Evolutionary conservation across 2,113 vertebrate genomes (phyloP).

Genomic region (Ceyx cyanopectus): DNA sequence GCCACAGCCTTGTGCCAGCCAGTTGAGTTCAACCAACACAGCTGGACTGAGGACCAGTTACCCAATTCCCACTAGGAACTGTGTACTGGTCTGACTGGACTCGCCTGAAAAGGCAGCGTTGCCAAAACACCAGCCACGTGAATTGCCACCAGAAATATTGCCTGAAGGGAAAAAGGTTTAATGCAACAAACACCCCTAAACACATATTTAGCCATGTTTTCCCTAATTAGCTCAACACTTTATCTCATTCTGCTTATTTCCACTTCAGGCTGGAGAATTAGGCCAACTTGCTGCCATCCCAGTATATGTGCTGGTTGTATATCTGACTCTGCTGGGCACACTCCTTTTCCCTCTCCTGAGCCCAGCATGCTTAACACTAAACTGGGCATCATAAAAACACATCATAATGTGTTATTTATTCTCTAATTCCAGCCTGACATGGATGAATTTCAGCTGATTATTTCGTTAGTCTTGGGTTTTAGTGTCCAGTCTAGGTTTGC

Average conservation of each 20-base stretch:
- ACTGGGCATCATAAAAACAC: background rate
- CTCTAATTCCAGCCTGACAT: background rate
- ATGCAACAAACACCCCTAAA: background rate
- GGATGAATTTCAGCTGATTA: background rate
- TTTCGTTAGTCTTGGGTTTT: background rate
- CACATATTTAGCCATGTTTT: background rate
- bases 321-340: background rate
- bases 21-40: background rate
- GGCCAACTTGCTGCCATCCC: background rate
- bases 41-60: constrained; percentile 26
- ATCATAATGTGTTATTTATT: too few species aligned
- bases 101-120: background rate
- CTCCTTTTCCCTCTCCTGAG: background rate
- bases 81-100: background rate
- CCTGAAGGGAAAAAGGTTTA: background rate
- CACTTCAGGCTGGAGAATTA: background rate
- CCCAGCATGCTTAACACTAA: background rate
- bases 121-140: background rate
- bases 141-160: background rate
- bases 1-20: background rate
- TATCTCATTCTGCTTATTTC: constrained; percentile 23
- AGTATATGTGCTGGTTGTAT: background rate
- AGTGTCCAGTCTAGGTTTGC: background rate
- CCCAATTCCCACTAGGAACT: constrained; percentile 24
- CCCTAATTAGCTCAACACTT: background rate